Evolutionary conservation across 2,797 vertebrate species (phyloP).

Genomic region (Peromyscus melanophrys): DNA sequence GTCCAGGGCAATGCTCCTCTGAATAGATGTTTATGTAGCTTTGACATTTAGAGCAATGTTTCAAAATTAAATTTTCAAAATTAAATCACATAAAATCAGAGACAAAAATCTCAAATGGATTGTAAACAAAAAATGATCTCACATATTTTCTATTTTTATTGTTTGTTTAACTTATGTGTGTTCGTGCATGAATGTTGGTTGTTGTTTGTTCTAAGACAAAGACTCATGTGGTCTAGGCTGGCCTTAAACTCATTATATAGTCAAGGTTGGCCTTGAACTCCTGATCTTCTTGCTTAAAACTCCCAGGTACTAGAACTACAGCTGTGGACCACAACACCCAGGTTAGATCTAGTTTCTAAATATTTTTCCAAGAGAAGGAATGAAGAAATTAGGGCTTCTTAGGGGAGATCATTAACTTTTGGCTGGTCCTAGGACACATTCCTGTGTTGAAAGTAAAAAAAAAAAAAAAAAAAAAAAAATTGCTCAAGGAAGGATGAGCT

Average conservation of each 20-base stretch:
- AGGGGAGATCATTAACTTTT: neutral
- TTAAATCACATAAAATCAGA: conserved; percentile 14
- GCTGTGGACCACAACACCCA: neutral
- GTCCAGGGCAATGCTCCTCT: neutral
- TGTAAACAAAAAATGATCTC: conserved; percentile 15
- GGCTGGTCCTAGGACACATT: neutral
- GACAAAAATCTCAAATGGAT: neutral
- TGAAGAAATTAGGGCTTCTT: neutral
- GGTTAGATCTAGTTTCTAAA: neutral
- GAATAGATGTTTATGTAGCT: neutral
- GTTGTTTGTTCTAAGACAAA: neutral
- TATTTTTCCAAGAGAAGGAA: conserved; percentile 44
- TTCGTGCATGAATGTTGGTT: rapidly evolving
- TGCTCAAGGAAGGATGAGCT: neutral
- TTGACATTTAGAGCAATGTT: conserved; percentile 38
- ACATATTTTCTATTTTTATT: neutral
- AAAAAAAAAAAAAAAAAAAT: neutral
- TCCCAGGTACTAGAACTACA: neutral
- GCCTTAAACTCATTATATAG: neutral
- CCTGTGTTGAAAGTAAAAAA: neutral
- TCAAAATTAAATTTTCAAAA: neutral
- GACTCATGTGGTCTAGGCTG: neutral
- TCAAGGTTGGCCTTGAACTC: neutral
- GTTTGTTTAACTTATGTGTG: neutral
- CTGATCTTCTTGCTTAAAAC: neutral